These are phyloP conservation scores for Manis javanica DNA, from an alignment of 2,797 vertebrate species.

Conservation along the genomic window DNA sequence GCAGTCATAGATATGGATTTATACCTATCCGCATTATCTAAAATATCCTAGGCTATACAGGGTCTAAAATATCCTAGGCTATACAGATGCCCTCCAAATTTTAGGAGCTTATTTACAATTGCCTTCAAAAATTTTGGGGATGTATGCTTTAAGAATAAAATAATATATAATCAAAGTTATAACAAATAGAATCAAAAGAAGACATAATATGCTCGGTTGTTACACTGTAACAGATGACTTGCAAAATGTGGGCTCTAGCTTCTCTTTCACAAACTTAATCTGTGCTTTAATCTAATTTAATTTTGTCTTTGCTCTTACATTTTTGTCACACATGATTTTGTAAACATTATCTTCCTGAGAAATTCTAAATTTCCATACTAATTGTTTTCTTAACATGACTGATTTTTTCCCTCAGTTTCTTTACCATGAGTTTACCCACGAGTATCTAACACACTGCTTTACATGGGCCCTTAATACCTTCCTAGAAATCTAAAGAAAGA, in stretches of 20 bases:
- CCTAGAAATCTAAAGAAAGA: slow-evolving; percentile 21
- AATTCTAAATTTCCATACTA: background rate
- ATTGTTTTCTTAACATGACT: background rate
- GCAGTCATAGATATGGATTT: background rate
- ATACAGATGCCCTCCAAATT: background rate
- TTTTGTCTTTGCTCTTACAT: slow-evolving; percentile 26
- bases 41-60: background rate
- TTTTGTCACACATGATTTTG: slow-evolving; percentile 20
- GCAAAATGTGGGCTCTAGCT: background rate
- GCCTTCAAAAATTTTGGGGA: slow-evolving; percentile 10
- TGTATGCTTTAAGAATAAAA: slow-evolving; percentile 15
- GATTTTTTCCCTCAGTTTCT: slow-evolving; percentile 38
- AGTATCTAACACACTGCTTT: background rate
- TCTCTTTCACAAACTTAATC: slow-evolving; percentile 2
- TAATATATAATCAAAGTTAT: background rate
- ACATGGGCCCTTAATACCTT: background rate
- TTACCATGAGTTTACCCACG: background rate
- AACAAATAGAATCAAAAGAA: background rate
- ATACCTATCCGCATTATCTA: background rate
- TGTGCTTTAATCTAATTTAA: slow-evolving; percentile 15
- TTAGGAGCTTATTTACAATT: slow-evolving; percentile 6
- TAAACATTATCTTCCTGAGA: background rate
- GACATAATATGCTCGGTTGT: background rate
- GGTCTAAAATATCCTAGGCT: slow-evolving; percentile 16
- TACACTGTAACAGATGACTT: background rate